Evolutionary conservation across 2,888 invertebrate species (phyloP).

Genomic region (Augochlorella aurata): DNA sequence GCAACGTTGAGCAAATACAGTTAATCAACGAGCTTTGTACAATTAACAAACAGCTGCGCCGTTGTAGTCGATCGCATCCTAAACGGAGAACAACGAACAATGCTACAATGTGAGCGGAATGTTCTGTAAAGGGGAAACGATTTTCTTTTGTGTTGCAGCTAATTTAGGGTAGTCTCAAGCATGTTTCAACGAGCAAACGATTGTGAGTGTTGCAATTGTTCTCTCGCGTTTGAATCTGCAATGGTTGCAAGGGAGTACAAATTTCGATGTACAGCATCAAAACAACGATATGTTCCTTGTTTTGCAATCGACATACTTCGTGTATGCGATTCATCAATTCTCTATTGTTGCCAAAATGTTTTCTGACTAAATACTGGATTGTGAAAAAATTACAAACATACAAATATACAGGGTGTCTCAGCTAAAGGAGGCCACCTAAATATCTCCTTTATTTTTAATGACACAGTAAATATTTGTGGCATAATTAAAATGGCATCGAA

Average conservation of each 20-base stretch:
- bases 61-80: slow-evolving; percentile 2
- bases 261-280: slow-evolving; percentile 8
- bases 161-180: slow-evolving; percentile 9
- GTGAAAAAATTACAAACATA: background rate
- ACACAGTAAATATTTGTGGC: no score
- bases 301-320: background rate
- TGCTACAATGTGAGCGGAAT: slow-evolving; percentile 1
- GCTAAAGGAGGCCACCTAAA: no score
- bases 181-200: slow-evolving; percentile 7
- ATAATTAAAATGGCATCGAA: no score
- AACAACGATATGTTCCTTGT: slow-evolving; percentile 8
- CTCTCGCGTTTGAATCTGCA: background rate
- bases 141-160: slow-evolving; percentile 6
- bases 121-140: slow-evolving; percentile 4
- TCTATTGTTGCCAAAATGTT: background rate
- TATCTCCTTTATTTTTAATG: no score
- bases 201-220: background rate
- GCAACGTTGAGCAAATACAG: background rate
- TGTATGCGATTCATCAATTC: background rate
- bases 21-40: background rate
- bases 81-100: slow-evolving; percentile 2
- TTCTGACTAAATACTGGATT: background rate
- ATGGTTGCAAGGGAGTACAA: slow-evolving; percentile 6
- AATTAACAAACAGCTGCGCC: background rate
- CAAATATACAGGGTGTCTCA: no score